Evolutionary conservation across 2,113 vertebrate species (phyloP), one percentile per base, ranked within the genome.

Genomic region (Chrysemys picta): DNA sequence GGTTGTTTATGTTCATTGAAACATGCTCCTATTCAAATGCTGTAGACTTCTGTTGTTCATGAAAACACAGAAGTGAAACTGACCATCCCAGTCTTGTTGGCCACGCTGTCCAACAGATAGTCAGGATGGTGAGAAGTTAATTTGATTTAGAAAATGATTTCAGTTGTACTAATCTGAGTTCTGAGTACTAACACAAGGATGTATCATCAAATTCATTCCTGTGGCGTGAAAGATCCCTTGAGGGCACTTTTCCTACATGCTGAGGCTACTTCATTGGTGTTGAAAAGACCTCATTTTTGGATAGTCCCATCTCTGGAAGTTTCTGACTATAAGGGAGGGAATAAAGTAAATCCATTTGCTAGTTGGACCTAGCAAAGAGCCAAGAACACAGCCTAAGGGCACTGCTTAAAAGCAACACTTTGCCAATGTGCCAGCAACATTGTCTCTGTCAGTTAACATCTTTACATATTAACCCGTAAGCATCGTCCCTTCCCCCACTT

Each of bases 161-260:
- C 65, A 72, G 49, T 72, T 88, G 52, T 19, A 75, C 45, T 89
- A 59, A 2, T 35, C 89, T 53, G 72, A 81, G 90, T 27, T 19
- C 16, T n/a, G 91, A 42, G 0, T 82, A 91, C 52, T 75, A 82
- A 25, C 84, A 59, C 16, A 59, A 49, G 75, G 83, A 85, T 94
- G 65, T 92, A n/a, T 89, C 89, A 82, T 89, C 62, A 21, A 25
- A 80, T 57, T 94, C 88, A 90, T 75, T n/a, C 89, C 85, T 85
- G 82, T 94, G 12, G 88, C 24, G 10, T 49, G 10, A 85, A 93
- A 22, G n/a, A 84, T 82, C 22, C 45, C 89, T 85, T 86, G 79
- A 91, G 91, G 57, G 38, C 91, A 59, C 53, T 89, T 95, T 91
- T 47, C 45, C 42, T 78, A 12, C 24, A 3, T 78, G 25, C 38